Evolutionary conservation across 2,888 invertebrate genomes (phyloP).

Genomic region (Shargacucullia verbasci): DNA sequence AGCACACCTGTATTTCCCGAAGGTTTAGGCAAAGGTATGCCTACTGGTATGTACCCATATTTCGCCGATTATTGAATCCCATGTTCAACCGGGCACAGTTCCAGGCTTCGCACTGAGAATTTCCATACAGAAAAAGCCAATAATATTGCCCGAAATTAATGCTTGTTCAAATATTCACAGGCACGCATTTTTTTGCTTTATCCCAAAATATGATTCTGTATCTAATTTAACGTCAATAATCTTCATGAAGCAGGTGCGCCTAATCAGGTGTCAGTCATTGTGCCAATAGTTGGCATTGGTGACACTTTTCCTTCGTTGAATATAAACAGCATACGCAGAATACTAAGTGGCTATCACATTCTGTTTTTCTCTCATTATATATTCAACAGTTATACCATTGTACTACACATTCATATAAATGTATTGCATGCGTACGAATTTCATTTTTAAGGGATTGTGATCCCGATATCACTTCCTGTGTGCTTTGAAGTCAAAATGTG

Average conservation of each 20-base stretch:
- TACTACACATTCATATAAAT: slow-evolving; percentile 45
- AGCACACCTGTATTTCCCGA: too few relatives aligned
- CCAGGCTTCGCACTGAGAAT: too few relatives aligned
- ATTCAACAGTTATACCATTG: slow-evolving; percentile 39
- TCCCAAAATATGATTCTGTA: too few relatives aligned
- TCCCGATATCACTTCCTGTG: slow-evolving; percentile 41
- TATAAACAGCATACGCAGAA: slow-evolving; percentile 28
- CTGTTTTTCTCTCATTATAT: slow-evolving; percentile 57
- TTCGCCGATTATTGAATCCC: too few relatives aligned
- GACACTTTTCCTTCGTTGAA: slow-evolving; percentile 53
- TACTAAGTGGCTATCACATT: slow-evolving; percentile 34
- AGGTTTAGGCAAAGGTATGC: too few relatives aligned
- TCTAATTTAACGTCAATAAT: too few relatives aligned
- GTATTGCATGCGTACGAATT: slow-evolving; percentile 30
- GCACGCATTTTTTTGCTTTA: too few relatives aligned
- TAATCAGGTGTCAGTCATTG: slow-evolving; percentile 48
- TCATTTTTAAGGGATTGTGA: slow-evolving; percentile 37
- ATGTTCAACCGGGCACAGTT: too few relatives aligned
- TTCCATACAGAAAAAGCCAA: too few relatives aligned
- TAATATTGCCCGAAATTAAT: too few relatives aligned
- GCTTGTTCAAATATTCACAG: too few relatives aligned
- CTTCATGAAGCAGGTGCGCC: slow-evolving; percentile 28
- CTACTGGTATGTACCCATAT: too few relatives aligned
- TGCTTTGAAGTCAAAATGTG: neutral
- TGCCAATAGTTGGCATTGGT: slow-evolving; percentile 52